Evolutionary conservation across 2,888 invertebrate species (phyloP).

Genomic region (Morpho deidamia): DNA sequence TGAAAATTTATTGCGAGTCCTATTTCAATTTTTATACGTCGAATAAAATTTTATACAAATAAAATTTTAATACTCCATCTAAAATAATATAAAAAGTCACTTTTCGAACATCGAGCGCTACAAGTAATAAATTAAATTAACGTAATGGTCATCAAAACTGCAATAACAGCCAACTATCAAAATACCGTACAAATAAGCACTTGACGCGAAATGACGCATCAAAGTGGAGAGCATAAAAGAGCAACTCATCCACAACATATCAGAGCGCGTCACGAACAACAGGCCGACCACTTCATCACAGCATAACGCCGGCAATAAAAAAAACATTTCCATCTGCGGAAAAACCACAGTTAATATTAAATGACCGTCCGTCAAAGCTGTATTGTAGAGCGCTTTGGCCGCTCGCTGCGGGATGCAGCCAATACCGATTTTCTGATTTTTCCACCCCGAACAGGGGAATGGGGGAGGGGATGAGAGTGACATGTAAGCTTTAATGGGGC

Average conservation of each 20-base stretch:
- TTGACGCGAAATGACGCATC: conserved; percentile 51
- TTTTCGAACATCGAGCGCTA: conserved; percentile 16
- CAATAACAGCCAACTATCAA: conserved; percentile 21
- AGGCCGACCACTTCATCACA: conserved; percentile 70
- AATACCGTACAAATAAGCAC: conserved; percentile 37
- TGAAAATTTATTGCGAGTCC: conserved; percentile 63
- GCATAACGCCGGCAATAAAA: conserved; percentile 66
- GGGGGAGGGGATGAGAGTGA: conserved; percentile 55
- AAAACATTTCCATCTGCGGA: conserved; percentile 76
- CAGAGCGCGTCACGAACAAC: conserved; percentile 71
- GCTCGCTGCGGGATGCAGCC: conserved; percentile 64
- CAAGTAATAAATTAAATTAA: conserved; percentile 27
- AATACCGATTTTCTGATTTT: conserved; percentile 75
- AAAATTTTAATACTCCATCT: too few species aligned
- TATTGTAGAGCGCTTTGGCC: conserved; percentile 62
- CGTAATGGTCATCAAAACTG: conserved; percentile 18
- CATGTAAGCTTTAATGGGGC: conserved; percentile 76
- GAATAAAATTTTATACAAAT: conserved; percentile 35
- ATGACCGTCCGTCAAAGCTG: conserved; percentile 76
- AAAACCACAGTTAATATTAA: conserved; percentile 78
- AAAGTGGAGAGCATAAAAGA: conserved; percentile 59
- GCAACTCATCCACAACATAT: conserved; percentile 63
- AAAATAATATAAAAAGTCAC: conserved; percentile 27
- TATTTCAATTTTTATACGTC: conserved; percentile 57
- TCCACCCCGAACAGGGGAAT: conserved; percentile 33